Evolutionary conservation across 2,797 vertebrate species (phyloP).

Genomic region (Setipinna tenuifilis): DNA sequence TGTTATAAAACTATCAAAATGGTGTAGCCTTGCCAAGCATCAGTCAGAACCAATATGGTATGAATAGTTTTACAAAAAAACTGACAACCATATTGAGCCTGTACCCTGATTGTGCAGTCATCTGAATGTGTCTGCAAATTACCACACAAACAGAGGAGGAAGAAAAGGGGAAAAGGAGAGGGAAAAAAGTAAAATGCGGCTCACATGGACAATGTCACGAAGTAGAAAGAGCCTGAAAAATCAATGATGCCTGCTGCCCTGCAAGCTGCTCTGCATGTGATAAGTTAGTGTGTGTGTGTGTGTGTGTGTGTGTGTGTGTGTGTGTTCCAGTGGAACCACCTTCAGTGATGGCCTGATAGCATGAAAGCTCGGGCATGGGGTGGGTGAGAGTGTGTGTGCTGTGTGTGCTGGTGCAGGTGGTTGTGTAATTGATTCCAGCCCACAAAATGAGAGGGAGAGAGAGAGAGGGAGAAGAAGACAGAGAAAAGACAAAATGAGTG

Average conservation of each 20-base stretch:
- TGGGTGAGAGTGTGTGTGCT: background rate
- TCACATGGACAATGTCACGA: constrained; percentile 39
- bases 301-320: constrained; percentile 14
- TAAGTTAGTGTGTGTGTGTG: constrained; percentile 18
- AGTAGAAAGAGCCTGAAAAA: constrained; percentile 49
- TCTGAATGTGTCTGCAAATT: background rate
- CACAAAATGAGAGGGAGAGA: constrained; percentile 56
- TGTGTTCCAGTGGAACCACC: background rate
- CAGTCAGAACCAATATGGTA: background rate
- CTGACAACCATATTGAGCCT: background rate
- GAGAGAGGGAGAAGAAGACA: background rate
- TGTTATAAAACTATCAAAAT: background rate
- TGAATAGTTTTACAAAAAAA: background rate
- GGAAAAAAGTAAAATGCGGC: constrained; percentile 36
- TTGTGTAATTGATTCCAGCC: constrained; percentile 73
- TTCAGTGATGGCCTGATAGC: constrained; percentile 12
- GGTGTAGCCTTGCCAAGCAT: background rate
- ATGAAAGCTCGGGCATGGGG: background rate
- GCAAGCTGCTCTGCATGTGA: constrained; percentile 34
- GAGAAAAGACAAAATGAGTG: too few species aligned
- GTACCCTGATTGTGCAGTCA: background rate
- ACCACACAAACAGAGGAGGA: constrained; percentile 2
- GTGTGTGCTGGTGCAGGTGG: background rate
- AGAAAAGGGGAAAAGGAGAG: background rate
- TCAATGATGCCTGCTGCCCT: constrained; percentile 40